Percentiles rank a stretch among this genome's conserved stretches.
Evolutionary conservation across 2,113 vertebrate genomes (phyloP).

Genomic region (Mobula birostris): DNA sequence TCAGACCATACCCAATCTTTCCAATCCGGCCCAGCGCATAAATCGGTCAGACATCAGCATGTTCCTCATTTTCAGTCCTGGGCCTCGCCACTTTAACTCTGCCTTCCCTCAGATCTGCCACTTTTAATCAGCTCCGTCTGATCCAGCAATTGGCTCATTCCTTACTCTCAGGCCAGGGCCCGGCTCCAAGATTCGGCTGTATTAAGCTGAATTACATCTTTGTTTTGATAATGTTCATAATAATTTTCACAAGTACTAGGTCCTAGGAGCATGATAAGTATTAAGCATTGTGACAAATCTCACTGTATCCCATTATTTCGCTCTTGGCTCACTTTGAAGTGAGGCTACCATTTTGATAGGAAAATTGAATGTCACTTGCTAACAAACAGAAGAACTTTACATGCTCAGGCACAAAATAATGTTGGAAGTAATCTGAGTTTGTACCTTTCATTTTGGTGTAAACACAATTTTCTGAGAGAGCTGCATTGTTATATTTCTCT

Average conservation of each 20-base stretch:
- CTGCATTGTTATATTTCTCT: background rate
- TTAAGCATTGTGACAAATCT: constrained; percentile 20
- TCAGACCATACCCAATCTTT: too few species aligned
- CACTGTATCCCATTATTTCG: background rate
- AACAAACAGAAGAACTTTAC: background rate
- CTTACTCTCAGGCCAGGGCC: too few species aligned
- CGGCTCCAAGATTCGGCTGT: too few species aligned
- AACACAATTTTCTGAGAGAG: background rate
- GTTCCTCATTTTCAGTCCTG: too few species aligned
- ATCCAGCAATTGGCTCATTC: too few species aligned
- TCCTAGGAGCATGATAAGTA: background rate
- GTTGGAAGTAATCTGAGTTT: constrained; percentile 9
- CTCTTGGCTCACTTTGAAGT: background rate
- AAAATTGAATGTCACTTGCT: constrained; percentile 14
- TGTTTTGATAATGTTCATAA: background rate
- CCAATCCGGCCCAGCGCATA: too few species aligned
- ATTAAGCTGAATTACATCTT: background rate
- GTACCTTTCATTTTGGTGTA: background rate
- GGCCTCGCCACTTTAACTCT: too few species aligned
- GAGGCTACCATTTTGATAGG: background rate
- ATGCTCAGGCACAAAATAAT: background rate
- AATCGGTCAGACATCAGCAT: too few species aligned
- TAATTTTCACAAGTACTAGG: background rate
- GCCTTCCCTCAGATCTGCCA: too few species aligned
- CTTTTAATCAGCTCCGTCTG: too few species aligned